Base-by-base conservation (phyloP, 2,888 invertebrate species). In the Biston stratarius region DNA sequence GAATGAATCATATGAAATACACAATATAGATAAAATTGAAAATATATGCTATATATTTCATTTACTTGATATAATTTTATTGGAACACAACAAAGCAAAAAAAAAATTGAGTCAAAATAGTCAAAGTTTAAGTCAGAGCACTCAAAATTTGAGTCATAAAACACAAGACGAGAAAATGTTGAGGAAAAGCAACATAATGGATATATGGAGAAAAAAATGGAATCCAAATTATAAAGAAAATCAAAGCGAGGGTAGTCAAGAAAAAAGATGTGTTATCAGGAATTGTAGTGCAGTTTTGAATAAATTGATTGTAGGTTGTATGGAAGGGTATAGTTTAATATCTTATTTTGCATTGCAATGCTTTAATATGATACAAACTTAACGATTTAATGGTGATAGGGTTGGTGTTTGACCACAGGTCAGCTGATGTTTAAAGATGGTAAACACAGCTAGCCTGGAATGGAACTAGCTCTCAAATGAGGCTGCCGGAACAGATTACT, bases 151-250 rank as follows among this genome's bases (percentile, higher is more conserved):
- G 14, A 69, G 61, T 59, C 61, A 83, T 60, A 64, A 52, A 0
- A 85, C 86, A 0, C 87, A 87, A 60, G 82, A 83, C 0, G 77
- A 80, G 0, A 81, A 63, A 33, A 24, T 74, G 0, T 65, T 88
- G 0, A 91, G 83, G 70, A 88, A 78, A 7, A 90, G 84, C 70
- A 81, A 85, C 0, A 77, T 93, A 14, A 77, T 85, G 0, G 91
- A 91, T 36, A 80, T 92, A 11, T 93, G 93, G 93, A 78, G 86
- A 47, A 88, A 77, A 60, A 92, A 89, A 74, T 93, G 92, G 92
- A 85, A 88, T 77, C 78, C 86, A 0, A 78, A 77, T 36, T 76
- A 72, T 6, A 83, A 78, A 66, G 74, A 76, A 36, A 78, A 67
- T 3, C 10, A 56, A 33, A 72, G 55, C 24, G 80, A 79, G 70